Evolutionary conservation across 2,888 invertebrate species (phyloP).

Genomic region (Lampropteryx suffumata): DNA sequence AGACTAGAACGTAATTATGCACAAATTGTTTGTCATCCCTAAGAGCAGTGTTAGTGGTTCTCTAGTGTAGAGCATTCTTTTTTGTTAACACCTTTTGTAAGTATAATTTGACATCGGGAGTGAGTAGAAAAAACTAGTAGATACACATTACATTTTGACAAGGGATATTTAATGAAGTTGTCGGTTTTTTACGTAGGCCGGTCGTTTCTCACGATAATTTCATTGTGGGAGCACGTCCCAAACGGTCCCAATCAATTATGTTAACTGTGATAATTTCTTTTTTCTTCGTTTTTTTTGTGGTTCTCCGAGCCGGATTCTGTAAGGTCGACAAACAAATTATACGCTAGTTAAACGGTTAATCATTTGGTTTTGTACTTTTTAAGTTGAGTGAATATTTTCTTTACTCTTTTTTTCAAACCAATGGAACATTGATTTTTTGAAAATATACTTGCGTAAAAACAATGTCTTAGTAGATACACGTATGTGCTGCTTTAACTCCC

Average conservation of each 20-base stretch:
- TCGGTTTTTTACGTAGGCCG: constrained; percentile 58
- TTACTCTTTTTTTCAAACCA: too few species aligned
- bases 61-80: constrained; percentile 53
- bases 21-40: constrained; percentile 62
- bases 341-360: constrained; percentile 67
- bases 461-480: too few species aligned
- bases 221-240: constrained; percentile 75
- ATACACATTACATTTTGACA: constrained; percentile 81
- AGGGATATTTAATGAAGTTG: constrained; percentile 81
- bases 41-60: constrained; percentile 53
- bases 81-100: constrained; percentile 82
- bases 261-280: constrained; percentile 77
- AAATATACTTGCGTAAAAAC: too few species aligned
- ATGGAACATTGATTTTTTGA: too few species aligned
- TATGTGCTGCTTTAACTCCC: too few species aligned
- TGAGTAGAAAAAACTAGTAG: constrained; percentile 74
- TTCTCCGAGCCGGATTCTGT: constrained; percentile 47
- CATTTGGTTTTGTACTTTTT: constrained; percentile 38
- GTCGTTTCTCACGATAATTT: constrained; percentile 69
- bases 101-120: constrained; percentile 81
- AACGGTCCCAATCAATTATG: constrained; percentile 78
- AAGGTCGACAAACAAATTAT: constrained; percentile 72
- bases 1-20: too few species aligned
- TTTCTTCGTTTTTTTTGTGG: constrained; percentile 42
- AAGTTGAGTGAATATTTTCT: too few species aligned